Evolutionary conservation across 2,888 invertebrate genomes (phyloP).

Genomic region (Podotricha telesiphe): DNA sequence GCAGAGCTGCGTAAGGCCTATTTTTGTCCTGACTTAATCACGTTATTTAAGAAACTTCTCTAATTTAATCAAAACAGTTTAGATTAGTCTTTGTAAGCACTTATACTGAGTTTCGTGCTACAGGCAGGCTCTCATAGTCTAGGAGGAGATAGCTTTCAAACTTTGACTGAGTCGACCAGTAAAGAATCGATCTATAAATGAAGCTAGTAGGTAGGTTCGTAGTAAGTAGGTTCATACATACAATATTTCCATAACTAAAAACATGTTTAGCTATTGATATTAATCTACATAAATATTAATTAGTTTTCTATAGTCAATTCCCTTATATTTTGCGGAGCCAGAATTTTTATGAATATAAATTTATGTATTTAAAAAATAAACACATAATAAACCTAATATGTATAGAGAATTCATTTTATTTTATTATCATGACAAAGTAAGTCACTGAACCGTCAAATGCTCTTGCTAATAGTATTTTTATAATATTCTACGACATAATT

Average conservation of each 20-base stretch:
- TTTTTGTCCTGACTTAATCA: no score
- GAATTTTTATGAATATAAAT: neutral
- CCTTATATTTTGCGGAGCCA: neutral
- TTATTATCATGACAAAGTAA: conserved; percentile 1
- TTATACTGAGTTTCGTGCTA: neutral
- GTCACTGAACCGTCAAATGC: conserved; percentile 5
- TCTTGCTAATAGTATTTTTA: conserved; percentile 25
- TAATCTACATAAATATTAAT: no score
- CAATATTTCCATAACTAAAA: no score
- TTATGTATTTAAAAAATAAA: neutral
- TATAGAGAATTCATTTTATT: conserved; percentile 3
- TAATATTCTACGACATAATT: conserved; percentile 32
- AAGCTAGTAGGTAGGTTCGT: no score
- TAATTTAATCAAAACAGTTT: no score
- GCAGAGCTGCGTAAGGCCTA: no score
- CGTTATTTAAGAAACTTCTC: no score
- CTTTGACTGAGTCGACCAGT: neutral
- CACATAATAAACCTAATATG: neutral
- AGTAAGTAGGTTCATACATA: no score
- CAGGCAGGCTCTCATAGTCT: neutral
- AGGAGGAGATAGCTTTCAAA: neutral
- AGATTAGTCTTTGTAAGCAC: neutral
- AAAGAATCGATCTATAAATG: neutral
- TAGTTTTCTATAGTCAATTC: no score
- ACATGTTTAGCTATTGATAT: no score